These are phyloP conservation scores for Hippocampus zosterae DNA, from an alignment of 2,113 vertebrate genomes.

Conservation along the genomic window DNA sequence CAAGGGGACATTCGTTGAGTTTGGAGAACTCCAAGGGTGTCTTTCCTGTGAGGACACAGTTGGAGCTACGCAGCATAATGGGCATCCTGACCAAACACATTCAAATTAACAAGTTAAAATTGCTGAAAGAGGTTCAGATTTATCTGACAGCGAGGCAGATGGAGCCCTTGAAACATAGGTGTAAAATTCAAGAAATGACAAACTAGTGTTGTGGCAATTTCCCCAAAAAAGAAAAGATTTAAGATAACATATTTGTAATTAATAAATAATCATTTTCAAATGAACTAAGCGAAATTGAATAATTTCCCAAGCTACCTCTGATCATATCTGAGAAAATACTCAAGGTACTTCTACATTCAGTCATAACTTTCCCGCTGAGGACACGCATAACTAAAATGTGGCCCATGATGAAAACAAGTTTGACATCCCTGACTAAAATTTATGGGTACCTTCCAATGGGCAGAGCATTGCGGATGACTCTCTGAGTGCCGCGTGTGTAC, in stretches of 20 bases:
- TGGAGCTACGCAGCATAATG: constrained; percentile 96
- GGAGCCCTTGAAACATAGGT: not conserved
- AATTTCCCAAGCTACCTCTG: no score
- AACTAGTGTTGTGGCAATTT: not conserved
- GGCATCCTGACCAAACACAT: constrained; percentile 84
- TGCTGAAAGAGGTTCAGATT: not conserved
- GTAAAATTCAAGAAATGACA: not conserved
- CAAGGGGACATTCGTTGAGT: constrained; percentile 93
- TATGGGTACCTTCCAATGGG: constrained; percentile 86
- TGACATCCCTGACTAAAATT: not conserved
- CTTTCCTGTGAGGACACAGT: constrained; percentile 94
- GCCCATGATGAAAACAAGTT: not conserved
- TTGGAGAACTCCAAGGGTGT: constrained; percentile 93
- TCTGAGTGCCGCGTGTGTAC: constrained; percentile 94
- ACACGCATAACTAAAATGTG: not conserved
- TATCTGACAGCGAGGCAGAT: not conserved
- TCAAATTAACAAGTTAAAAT: not conserved
- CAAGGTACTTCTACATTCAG: not conserved
- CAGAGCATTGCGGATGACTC: constrained; percentile 94
- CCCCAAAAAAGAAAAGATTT: not conserved
- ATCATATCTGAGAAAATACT: no score
- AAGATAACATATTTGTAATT: not conserved
- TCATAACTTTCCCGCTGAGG: not conserved
- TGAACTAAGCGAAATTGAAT: not conserved
- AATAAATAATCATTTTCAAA: not conserved